Percentiles rank a stretch among this genome's conserved stretches.
These are phyloP conservation scores for Lerema accius DNA, from an alignment of 1,140 invertebrate genomes.

Conservation along the genomic window DNA sequence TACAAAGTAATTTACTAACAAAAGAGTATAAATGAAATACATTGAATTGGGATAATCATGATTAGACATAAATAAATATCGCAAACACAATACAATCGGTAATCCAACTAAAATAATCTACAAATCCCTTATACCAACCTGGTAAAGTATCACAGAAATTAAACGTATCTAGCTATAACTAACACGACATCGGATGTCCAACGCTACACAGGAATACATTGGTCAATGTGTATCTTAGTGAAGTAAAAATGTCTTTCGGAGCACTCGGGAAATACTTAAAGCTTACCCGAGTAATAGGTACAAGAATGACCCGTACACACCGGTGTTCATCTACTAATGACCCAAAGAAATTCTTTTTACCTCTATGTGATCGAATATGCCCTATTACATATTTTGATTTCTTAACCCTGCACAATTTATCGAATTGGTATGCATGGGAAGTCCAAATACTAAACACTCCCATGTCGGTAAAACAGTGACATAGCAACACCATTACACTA, in stretches of 20 bases:
- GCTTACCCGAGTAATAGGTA: conserved; percentile 46
- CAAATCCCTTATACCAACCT: conserved; percentile 73
- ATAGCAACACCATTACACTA: no score
- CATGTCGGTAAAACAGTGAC: no score
- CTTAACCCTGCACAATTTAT: no score
- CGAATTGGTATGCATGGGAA: no score
- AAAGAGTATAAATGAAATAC: not conserved
- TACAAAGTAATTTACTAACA: conserved; percentile 14
- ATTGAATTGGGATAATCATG: conserved; percentile 12
- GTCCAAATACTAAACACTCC: no score
- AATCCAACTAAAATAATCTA: conserved; percentile 57
- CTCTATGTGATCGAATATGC: no score
- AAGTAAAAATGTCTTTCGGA: conserved; percentile 29
- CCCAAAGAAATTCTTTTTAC: no score
- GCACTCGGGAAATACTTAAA: conserved; percentile 53
- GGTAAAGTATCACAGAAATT: conserved; percentile 82
- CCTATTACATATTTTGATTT: no score
- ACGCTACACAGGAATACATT: conserved; percentile 51
- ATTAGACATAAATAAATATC: conserved; percentile 36
- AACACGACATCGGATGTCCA: conserved; percentile 63
- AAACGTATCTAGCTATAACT: conserved; percentile 78
- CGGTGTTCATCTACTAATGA: not conserved
- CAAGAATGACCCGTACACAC: not conserved
- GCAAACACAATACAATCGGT: conserved; percentile 41
- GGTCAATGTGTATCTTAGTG: conserved; percentile 48